Percentiles rank a stretch among this genome's conserved stretches.
These are phyloP conservation scores for Pipistrellus nathusii DNA, from an alignment of 2,797 vertebrate genomes.

Conservation along the genomic window DNA sequence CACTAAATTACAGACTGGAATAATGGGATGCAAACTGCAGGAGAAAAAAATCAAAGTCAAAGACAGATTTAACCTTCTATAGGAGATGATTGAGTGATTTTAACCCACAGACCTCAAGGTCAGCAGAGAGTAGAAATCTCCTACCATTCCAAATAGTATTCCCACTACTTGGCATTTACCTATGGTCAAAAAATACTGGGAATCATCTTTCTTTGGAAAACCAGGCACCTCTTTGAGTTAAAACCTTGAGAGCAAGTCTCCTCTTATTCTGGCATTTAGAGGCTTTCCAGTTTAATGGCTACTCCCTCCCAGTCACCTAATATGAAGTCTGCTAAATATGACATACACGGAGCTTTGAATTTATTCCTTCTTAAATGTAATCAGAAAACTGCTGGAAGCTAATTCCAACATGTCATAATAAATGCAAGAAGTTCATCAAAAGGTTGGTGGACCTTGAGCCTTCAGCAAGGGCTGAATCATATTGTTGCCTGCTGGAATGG, in stretches of 20 bases:
- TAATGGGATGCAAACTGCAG: background rate
- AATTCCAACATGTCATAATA: no score
- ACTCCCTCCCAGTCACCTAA: background rate
- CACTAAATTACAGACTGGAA: background rate
- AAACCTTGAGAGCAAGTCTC: background rate
- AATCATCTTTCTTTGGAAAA: background rate
- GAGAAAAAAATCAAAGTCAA: background rate
- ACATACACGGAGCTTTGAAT: background rate
- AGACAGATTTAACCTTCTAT: background rate
- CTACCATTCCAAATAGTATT: rapidly evolving
- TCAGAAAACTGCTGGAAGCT: background rate
- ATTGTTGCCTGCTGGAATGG: no score
- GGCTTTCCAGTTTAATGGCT: background rate
- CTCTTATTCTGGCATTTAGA: background rate
- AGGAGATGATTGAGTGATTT: background rate
- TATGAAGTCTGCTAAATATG: background rate
- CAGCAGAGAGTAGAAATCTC: background rate
- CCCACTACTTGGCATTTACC: background rate
- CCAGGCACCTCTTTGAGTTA: background rate
- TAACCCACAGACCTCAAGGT: background rate
- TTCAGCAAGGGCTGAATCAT: no score
- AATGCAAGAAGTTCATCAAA: no score
- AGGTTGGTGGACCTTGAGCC: no score
- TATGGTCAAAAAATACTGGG: background rate
- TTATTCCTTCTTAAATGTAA: background rate